Evolutionary conservation across 2,797 vertebrate genomes (phyloP), one percentile per base, ranked within the genome.

Genomic region (Gallinago stenura): DNA sequence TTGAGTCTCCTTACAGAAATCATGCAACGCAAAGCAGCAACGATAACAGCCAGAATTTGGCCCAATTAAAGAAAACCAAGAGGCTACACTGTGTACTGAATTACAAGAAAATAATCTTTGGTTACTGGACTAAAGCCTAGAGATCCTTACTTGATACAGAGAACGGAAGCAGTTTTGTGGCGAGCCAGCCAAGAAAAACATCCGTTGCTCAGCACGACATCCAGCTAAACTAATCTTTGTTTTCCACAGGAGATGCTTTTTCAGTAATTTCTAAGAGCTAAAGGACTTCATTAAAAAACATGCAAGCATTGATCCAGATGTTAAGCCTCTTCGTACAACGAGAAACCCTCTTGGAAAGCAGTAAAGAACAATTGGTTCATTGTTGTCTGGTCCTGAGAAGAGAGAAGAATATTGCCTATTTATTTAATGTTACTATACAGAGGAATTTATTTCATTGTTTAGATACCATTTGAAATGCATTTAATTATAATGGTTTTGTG

Each of bases 261-360:
- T 83, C 83, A 66, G 50, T 82, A 79, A 95, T 96, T 97, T 95
- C 80, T 62, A 50, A 70, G 90, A 89, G 70, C 71, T 95, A 87
- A 95, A 96, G 83, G 73, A 93, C 93, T 96, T 95, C 62, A 94
- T 94, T 96, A 94, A 91, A 90, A 94, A 73, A 30, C 60, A 70
- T 39, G 51, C 70, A 93, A 87, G 51, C 73, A 86, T 89, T 62
- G 94, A 95, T 96, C 95, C 96, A 96, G 93, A 94, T 95, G 95
- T 95, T 97, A 95, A 95, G 73, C 51, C 43, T 77, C 62, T 70
- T 70, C 64, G 26, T 89, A 80, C 51, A 88, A 90, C 8, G 31
- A 84, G 46, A 91, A 93, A 56, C 51, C 45, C 39, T 89, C 82
- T 43, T 85, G 41, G 71, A 97, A 89, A 87, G 60, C 64, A 39